Conservation (phyloP, 1,140 invertebrate genomes). For the Drosophila melanogaster region Release_6_plus_ISO1_MT NT_033777.3:5866001-5866500, state of each 20-base stretch:
- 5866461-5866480: not conserved
- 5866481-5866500: not conserved
- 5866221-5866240: conserved; percentile 79
- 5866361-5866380: conserved; percentile 87
- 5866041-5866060: not conserved
- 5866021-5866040: conserved; percentile 3
- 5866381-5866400: conserved; percentile 85
- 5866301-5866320: conserved; percentile 85
- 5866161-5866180: conserved; percentile 51
- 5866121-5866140: conserved; percentile 80
- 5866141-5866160: conserved; percentile 39
- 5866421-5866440: conserved; percentile 23
- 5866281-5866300: conserved; percentile 85
- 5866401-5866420: conserved; percentile 62
- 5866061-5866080: not conserved
- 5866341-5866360: conserved; percentile 87
- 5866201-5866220: conserved; percentile 32
- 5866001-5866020: no score
- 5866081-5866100: conserved; percentile 22
- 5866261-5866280: conserved; percentile 74
- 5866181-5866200: conserved; percentile 26
- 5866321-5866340: conserved; percentile 86
- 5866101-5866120: conserved; percentile 47
- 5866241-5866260: conserved; percentile 83
- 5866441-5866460: not conserved